Evolutionary conservation across 2,797 vertebrate species (phyloP), one percentile per base, ranked within the genome.

Genomic region (Fundulus diaphanus): DNA sequence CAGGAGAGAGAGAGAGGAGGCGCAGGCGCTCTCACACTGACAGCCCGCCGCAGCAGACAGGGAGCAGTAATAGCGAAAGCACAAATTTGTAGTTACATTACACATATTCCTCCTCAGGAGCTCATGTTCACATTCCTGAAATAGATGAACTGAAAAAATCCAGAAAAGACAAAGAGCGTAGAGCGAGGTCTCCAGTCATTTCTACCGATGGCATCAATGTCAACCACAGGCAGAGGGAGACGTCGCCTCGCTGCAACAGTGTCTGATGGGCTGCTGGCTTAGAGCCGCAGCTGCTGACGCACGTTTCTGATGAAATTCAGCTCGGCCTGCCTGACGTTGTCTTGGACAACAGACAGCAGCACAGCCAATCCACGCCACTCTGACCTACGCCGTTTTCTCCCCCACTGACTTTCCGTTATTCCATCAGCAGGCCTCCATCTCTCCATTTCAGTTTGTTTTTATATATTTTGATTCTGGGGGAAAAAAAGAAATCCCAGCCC

Each of bases 271-370:
- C 88, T 92, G 94, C 90, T 93, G 90, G 91, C 94, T 94, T 92
- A 91, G 91, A 93, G 92, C 88, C 94, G 93, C 93, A 95, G 92
- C 89, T 91, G 92, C 93, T 95, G 95, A 96, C 93, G 93, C 94
- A 96, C 94, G 94, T 94, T 88, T 93, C 92, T 95, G 94, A 96
- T 96, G 95, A 94, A 90, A 93, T 94, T 94, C 94, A 92, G 90
- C 93, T 90, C 80, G 71, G 82, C 77, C 88, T 40, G 79, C 84
- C 92, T 92, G 90, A 95, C 81, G 78, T 85, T 76, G 84, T 82
- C 90, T 87, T 82, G 24, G 82, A 92, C 93, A 95, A 94, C 88
- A 84, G 66, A 46, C 12, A 0, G 66, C 72, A 70, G 82, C 74
- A 73, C 6, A 6, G 74, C 76, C 77, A 87, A 87, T 56, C 75